Conservation (phyloP, 1,140 invertebrate genomes). For the Drosophila quadrilineata region DNA sequence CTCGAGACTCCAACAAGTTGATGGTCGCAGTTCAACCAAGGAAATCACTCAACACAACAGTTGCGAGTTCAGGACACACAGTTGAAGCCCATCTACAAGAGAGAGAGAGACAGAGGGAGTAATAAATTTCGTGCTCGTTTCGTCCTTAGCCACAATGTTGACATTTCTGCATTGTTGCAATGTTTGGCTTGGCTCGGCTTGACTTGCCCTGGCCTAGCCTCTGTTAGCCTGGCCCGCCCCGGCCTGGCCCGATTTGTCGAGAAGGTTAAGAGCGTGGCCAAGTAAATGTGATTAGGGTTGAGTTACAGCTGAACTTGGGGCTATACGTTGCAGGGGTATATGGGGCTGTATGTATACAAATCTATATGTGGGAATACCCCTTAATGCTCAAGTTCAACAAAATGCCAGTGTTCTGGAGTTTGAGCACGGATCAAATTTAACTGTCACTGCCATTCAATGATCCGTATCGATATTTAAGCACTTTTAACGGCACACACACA, state of each 20-base stretch:
- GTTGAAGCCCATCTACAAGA: neutral
- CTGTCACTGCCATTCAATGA: slow-evolving; percentile 52
- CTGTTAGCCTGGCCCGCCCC: too few relatives aligned
- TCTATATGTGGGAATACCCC: neutral
- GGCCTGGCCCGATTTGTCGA: too few relatives aligned
- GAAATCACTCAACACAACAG: slow-evolving; percentile 56
- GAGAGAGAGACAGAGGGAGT: slow-evolving; percentile 24
- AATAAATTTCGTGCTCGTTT: slow-evolving; percentile 66
- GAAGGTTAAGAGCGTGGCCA: slow-evolving; percentile 33
- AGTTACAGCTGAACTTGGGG: slow-evolving; percentile 9
- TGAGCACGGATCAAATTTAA: slow-evolving; percentile 36
- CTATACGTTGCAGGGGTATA: too few relatives aligned
- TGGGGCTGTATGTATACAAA: too few relatives aligned
- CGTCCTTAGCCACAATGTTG: slow-evolving; percentile 31
- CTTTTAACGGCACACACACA: slow-evolving; percentile 53
- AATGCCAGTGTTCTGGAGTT: slow-evolving; percentile 9
- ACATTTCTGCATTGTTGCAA: slow-evolving; percentile 40
- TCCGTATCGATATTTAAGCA: slow-evolving; percentile 66
- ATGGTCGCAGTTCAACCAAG: slow-evolving; percentile 44
- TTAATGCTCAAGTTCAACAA: slow-evolving; percentile 3
- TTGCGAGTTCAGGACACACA: slow-evolving; percentile 5
- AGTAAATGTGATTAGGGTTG: slow-evolving; percentile 49
- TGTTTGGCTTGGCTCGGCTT: neutral
- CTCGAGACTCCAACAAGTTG: slow-evolving; percentile 44
- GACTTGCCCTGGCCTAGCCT: too few relatives aligned